Conservation (phyloP, 2,113 vertebrate genomes). For the Emydocephalus ijimae region DNA sequence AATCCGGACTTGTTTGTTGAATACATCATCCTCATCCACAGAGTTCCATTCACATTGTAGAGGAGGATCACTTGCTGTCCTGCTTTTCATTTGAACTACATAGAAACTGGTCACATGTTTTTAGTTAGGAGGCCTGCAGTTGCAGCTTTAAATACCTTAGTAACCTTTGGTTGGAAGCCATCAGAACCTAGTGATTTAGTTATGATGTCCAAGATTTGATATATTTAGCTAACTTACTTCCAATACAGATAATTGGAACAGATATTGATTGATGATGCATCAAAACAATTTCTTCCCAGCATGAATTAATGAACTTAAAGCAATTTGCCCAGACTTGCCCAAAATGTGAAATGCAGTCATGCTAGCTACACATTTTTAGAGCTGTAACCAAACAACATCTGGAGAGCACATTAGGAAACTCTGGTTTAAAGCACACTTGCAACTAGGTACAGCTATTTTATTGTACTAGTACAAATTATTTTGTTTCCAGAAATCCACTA, state of each 20-base stretch:
- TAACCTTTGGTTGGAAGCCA: not conserved
- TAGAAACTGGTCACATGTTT: not conserved
- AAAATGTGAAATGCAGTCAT: not conserved
- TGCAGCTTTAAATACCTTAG: not conserved
- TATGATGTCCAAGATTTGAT: not conserved
- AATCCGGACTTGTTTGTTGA: not conserved
- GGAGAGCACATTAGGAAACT: not conserved
- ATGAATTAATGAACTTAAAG: not conserved
- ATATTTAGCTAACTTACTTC: not conserved
- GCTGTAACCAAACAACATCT: not conserved
- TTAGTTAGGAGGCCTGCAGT: not conserved
- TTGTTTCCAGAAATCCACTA: not conserved
- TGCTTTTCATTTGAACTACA: not conserved
- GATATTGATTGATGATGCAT: not conserved
- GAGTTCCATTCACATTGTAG: not conserved
- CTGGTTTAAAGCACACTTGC: not conserved
- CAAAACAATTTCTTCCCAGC: not conserved
- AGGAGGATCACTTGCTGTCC: not conserved
- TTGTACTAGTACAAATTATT: not conserved
- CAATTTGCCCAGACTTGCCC: not conserved
- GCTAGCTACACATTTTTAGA: not conserved
- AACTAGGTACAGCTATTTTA: not conserved
- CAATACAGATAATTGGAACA: not conserved
- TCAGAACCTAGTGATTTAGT: not conserved
- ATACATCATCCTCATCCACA: not conserved